Evolutionary conservation across 64 coral and sea anemone genomes (phyloP), one percentile per base, ranked within the genome.

Genomic region (Porites australiensis): DNA sequence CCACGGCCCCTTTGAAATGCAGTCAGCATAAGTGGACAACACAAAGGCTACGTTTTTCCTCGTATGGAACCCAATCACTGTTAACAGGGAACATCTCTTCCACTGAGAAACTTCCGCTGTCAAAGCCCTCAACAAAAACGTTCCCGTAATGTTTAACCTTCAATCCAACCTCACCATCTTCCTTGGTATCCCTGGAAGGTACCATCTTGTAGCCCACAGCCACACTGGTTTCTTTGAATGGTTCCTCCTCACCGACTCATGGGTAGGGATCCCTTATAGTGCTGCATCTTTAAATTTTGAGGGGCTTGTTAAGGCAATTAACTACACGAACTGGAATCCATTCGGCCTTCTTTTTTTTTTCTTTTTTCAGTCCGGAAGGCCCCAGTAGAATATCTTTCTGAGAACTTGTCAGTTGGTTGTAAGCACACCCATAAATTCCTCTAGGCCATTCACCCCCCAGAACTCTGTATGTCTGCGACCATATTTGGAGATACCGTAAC

Each of bases 401-500:
- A 37, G 27, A 37, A 37, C 27, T 37, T 23, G 19, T 16, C 55
- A 58, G n/a, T 59, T 63, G 87, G 87, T 89, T 89, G 70, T 8
- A 89, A 89, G 13, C 54, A 89, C 87, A 9, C 87, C 70, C n/a
- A 71, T 12, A 71, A 43, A 75, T 44, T 58, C 53, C 2, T 88
- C 43, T 19, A 11, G 52, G 2, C 48, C 69, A 10, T 13, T 44
- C 46, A 81, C 71, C 63, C 82, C 74, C 19, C 37, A 2, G 19
- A 84, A 62, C 45, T 16, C 49, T 19, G 2, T 18, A 64, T 84
- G 50, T 86, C 68, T 54, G 58, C 70, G 44, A 87, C 58, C 60
- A 77, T 64, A 63, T 60, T 81, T 58, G 70, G 72, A 75, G 90
- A 72, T 64, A 92, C 13, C 21, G 58, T 63, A 19, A 92, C 37